Evolutionary conservation across 2,888 invertebrate genomes (phyloP), one percentile per base, ranked within the genome.

Genomic region (Dasypogon diadema): DNA sequence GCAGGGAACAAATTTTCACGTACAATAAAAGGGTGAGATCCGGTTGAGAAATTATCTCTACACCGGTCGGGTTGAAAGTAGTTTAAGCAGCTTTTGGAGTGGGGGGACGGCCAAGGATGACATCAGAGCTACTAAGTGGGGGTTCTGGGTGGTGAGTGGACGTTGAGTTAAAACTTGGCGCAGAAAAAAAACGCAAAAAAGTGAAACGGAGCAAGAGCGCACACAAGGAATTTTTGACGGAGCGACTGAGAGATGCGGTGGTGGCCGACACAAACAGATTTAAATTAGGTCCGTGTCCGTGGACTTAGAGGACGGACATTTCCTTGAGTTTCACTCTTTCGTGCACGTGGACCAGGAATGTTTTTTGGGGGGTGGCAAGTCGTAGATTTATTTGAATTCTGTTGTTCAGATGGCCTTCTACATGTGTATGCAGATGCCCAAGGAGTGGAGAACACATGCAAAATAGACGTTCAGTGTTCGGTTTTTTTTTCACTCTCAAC

Each of bases 21-120:
- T 63, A 48, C 30, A 48, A 51, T 37, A 48, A 77, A 77, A 56
- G 77, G 75, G 74, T 77, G 75, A 77, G 77, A 70, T 77, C 51
- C 74, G 58, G 56, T 77, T 75, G 74, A 77, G 74, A 77, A 77
- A 75, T 77, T 77, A 77, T 77, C 70, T 75, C 60, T 74, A 68
- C 63, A 63, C 46, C n/a, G 51, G 70, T 6, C 18, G 10, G 24
- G 21, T 70, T 30, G 54, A 34, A 54, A 70, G 70, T 51, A 54
- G 70, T 51, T 30, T 16, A 21, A 60, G n/a, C 18, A 8, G 10
- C 26, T 12, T 12, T 4, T 68, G 26, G 48, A 21, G 14, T 26
- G 48, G 8, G 14, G 48, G 26, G 30, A 22, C 6, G 14, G 54
- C n/a, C n/a, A n/a, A n/a, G n/a, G n/a, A n/a, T n/a, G n/a, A n/a